Evolutionary conservation across 2,888 invertebrate species (phyloP), one percentile per base, ranked within the genome.

Genomic region (Strigamia transsilvanica): DNA sequence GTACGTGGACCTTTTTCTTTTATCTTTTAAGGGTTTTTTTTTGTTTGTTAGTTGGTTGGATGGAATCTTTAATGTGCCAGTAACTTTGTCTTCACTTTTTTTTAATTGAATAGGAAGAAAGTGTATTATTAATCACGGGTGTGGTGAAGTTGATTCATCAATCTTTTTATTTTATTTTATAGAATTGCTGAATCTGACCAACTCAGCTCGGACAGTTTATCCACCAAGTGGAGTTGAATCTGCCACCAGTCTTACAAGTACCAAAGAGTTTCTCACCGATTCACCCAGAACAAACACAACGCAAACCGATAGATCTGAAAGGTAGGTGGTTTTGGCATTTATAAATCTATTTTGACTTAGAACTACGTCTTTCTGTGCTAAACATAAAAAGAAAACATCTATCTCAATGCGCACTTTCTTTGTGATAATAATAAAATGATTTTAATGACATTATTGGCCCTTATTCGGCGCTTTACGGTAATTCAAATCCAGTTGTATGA

Each of bases 161-260:
- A 51, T 51, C 10, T 18, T 77, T 34, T 79, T 51, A 23, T 42
- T 61, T 81, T 81, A 10, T 23, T 66, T 4, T 66, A 5, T 32
- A 81, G 81, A 81, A 38, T 61, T 81, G 42, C 42, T 81, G 81
- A 81, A 81, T 66, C 34, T 81, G 21, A 38, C 81, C 66, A 81
- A 81, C 38, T 81, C 81, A 21, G 81, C 81, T 10, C 21, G 81
- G n/a, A 81, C 61, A 27, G 81, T 81, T n/a, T 81, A 81, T 38
- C 81, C 81, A 5, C 61, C 81, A 34, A 81, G 81, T 27, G 73
- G 73, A 13, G 81, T 18, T n/a, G 81, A 38, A 38, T 81, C 81
- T 10, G 81, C 66, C 13, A 81, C 61, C 15, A 81, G 81, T 66
- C 21, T 81, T 9, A 32, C 81, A 27, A 81, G 81, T 38, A 81